phyloP scores from a whole-genome alignment of 35 echinoderm and acorn worm genomes.

The Patiria miniata region DNA sequence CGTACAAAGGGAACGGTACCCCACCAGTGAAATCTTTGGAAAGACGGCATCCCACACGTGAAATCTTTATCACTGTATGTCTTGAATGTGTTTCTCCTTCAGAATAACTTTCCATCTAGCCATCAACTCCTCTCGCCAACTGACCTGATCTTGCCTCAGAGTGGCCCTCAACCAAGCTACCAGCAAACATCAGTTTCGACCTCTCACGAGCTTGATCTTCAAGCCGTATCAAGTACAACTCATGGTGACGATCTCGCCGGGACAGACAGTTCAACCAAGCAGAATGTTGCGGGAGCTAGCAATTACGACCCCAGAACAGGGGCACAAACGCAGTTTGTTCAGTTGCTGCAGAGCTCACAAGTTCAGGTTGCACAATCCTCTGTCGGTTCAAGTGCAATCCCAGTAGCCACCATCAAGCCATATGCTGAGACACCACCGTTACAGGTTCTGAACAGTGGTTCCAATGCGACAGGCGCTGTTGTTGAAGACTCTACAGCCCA shows the following conservation, averaged over 20 bases:
- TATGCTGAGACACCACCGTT: background rate
- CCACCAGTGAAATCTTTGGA: too few relatives aligned
- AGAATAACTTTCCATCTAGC: background rate
- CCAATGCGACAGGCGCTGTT: background rate
- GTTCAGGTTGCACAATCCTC: background rate
- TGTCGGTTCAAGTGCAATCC: background rate
- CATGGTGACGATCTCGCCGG: background rate
- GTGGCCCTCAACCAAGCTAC: background rate
- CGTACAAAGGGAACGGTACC: too few relatives aligned
- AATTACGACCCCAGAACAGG: background rate
- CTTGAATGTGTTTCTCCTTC: too few relatives aligned
- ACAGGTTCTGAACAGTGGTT: background rate
- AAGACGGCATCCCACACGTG: too few relatives aligned
- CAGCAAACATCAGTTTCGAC: background rate
- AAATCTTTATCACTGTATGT: too few relatives aligned
- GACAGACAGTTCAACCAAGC: background rate
- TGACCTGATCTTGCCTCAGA: constrained; percentile 18
- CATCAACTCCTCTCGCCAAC: background rate
- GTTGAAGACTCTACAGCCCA: background rate
- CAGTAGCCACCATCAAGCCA: constrained; percentile 5
- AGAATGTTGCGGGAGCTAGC: background rate
- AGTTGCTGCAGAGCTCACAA: background rate
- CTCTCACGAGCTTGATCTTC: background rate
- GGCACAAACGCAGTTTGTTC: background rate
- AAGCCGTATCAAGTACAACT: constrained; percentile 20